phyloP scores from a whole-genome alignment of 1,140 invertebrate genomes.

The Musca vetustissima region DNA sequence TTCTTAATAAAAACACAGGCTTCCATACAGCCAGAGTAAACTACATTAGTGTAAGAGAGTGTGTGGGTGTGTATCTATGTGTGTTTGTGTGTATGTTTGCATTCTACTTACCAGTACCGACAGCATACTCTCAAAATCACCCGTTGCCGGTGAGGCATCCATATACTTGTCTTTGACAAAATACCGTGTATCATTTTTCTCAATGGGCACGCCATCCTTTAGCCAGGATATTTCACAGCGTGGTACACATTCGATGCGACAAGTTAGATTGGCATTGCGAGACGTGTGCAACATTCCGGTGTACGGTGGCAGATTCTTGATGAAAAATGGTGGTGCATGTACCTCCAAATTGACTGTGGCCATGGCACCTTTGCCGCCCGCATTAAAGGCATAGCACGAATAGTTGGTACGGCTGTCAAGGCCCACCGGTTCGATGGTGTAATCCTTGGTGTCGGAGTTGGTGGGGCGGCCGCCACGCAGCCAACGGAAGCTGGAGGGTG shows the following conservation, averaged over 20 bases:
- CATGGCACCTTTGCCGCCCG: conserved; percentile 74
- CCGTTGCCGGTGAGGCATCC: conserved; percentile 69
- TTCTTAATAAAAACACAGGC: too few species aligned
- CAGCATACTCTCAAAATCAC: conserved; percentile 84
- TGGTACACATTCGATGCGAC: conserved; percentile 86
- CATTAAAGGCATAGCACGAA: conserved; percentile 80
- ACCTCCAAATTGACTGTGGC: conserved; percentile 77
- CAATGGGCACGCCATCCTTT: conserved; percentile 69
- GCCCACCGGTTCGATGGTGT: conserved; percentile 77
- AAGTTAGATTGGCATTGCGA: conserved; percentile 75
- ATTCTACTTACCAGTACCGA: conserved; percentile 69
- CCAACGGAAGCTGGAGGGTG: conserved; percentile 70
- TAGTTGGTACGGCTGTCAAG: conserved; percentile 83
- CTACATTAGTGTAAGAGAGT: background rate
- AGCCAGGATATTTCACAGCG: conserved; percentile 82
- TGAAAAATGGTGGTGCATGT: conserved; percentile 83
- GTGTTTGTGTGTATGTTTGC: background rate
- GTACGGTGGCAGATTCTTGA: conserved; percentile 78
- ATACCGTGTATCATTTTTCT: conserved; percentile 67
- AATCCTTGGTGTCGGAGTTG: conserved; percentile 71
- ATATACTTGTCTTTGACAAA: conserved; percentile 67
- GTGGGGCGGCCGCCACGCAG: conserved; percentile 69
- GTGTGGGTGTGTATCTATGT: background rate
- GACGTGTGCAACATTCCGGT: conserved; percentile 70
- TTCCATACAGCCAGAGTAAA: background rate